Base-by-base conservation (phyloP, 2,113 vertebrate genomes). In the Falco punctatus region DNA sequence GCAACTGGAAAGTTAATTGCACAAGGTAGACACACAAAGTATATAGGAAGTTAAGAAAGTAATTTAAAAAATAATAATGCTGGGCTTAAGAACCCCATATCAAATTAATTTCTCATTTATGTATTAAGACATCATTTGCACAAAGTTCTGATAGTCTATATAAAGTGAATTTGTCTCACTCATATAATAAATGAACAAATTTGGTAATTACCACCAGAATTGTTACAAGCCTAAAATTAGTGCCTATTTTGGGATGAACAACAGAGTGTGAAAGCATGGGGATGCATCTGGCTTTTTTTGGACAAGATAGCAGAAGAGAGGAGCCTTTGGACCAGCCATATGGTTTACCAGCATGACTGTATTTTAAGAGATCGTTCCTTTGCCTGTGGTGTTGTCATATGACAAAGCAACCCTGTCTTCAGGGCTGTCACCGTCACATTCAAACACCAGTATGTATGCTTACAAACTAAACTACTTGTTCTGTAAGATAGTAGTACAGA, bases 21-120 rank as follows among this genome's bases (percentile, higher is more conserved):
- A 74, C 99, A 99, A 97, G 99, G 99, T 38, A 98, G 99, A 95
- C 99, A 99, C 92, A 99, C 99, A 13, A 99, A 99, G 94, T 98
- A 99, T 97, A 86, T 99, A 21, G 99, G 99, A 55, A 97, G 91
- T 92, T 97, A 91, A 86, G 54, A 44, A 92, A 17, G 9, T 38
- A 15, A 62, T 65, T 44, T 70, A 5, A 78, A 83, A 77, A 86
- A 42, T 52, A 44, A 17, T 22, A 17, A 57, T 11, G 4, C 70
- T 88, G 23, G 38, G 32, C 30, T 70, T 86, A 42, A 69, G 49
- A 93, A 86, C 66, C 38, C 27, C 42, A 16, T 24, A 57, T 5
- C 38, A 40, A 91, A 49, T 61, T 10, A 72, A 74, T 73, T 77
- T 75, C 67, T 62, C 38, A 52, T 14, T 75, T 86, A 40, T 2